phyloP scores from a whole-genome alignment of 2,797 vertebrate species.

The Anableps anableps region DNA sequence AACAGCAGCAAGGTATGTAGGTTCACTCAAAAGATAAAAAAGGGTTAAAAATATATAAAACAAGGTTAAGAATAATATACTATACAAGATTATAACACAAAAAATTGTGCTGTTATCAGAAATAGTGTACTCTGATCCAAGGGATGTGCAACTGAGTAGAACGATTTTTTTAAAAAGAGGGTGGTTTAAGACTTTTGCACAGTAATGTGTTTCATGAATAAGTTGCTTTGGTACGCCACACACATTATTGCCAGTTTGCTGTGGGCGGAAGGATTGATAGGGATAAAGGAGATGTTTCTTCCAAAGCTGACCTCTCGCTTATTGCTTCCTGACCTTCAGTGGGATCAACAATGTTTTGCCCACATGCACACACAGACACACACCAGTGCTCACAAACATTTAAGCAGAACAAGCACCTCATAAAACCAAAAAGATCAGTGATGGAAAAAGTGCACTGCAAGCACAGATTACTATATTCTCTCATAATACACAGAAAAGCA shows the following conservation, averaged over 20 bases:
- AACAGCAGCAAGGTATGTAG: too few species aligned
- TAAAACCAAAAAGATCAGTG: not conserved
- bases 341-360: constrained; percentile 11
- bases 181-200: not conserved
- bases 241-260: constrained; percentile 15
- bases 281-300: constrained; percentile 29
- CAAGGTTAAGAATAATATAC: too few species aligned
- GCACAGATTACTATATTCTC: not conserved
- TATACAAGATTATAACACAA: too few species aligned
- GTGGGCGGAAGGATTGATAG: constrained; percentile 10
- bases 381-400: not conserved
- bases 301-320: constrained; percentile 25
- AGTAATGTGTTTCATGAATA: not conserved
- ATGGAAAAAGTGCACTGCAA: constrained; percentile 1
- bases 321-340: constrained; percentile 29
- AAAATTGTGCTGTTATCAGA: too few species aligned
- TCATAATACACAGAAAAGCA: not conserved
- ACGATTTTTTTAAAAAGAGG: too few species aligned
- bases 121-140: too few species aligned
- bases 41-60: too few species aligned
- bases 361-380: not conserved
- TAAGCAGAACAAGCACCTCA: not conserved
- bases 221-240: not conserved
- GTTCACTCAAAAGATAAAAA: too few species aligned
- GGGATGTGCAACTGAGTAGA: too few species aligned